These are phyloP conservation scores for human (Homo sapiens) DNA, from an alignment of 2,113 vertebrate species.

Conservation along the genomic window GRCh38 chr6:155694001-155694500, in stretches of 20 bases:
- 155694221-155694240: background rate
- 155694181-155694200: conserved; percentile 2
- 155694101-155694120: background rate
- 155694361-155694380: conserved; percentile 23
- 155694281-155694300: background rate
- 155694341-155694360: background rate
- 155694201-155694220: background rate
- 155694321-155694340: background rate
- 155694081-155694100: background rate
- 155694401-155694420: background rate
- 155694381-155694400: background rate
- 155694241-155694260: background rate
- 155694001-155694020: background rate
- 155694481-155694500: background rate
- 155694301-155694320: background rate
- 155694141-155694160: background rate
- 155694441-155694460: background rate
- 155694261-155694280: conserved; percentile 44
- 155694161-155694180: background rate
- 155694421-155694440: background rate
- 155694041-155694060: background rate
- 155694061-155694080: background rate
- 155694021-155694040: background rate
- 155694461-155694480: background rate
- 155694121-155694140: background rate